A percentile compares a stretch with the other conserved stretches of the same genome.
These are phyloP conservation scores for Amorpha juglandis DNA, from an alignment of 2,888 invertebrate species.

Conservation along the genomic window DNA sequence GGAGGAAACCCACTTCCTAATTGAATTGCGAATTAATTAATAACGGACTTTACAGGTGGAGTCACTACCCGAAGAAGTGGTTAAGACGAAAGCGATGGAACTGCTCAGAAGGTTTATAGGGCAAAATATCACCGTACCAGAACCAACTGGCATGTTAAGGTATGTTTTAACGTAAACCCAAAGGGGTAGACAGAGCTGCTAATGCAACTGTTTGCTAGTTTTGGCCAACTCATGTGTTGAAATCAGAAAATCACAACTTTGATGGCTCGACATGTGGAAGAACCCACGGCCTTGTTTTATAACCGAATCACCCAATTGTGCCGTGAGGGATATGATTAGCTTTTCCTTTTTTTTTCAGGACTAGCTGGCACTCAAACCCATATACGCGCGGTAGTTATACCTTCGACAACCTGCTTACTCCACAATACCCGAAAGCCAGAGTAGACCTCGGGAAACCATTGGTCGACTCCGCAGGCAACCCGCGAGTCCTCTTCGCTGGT, in stretches of 20 bases:
- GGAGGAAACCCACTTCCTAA: too few relatives aligned
- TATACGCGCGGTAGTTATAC: constrained; percentile 89
- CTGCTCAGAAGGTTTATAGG: constrained; percentile 67
- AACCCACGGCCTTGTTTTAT: background rate
- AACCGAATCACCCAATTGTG: too few relatives aligned
- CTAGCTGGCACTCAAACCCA: constrained; percentile 88
- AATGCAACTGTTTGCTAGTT: too few relatives aligned
- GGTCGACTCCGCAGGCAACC: constrained; percentile 63
- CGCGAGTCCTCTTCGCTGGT: constrained; percentile 85
- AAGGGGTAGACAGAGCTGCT: too few relatives aligned
- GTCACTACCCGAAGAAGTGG: constrained; percentile 64
- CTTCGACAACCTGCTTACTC: constrained; percentile 81
- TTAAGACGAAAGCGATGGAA: constrained; percentile 60
- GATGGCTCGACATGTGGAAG: too few relatives aligned
- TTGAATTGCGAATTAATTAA: background rate
- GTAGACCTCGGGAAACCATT: constrained; percentile 85
- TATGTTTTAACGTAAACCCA: constrained; percentile 31
- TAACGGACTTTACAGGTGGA: constrained; percentile 56
- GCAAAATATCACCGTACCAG: constrained; percentile 52
- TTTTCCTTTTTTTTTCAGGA: constrained; percentile 67
- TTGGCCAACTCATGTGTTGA: background rate
- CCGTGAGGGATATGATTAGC: too few relatives aligned
- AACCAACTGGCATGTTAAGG: constrained; percentile 64
- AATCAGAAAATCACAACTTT: too few relatives aligned
- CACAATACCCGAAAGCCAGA: constrained; percentile 76